Base-by-base conservation (phyloP, 2,797 vertebrate genomes). In the Esox lucius region DNA sequence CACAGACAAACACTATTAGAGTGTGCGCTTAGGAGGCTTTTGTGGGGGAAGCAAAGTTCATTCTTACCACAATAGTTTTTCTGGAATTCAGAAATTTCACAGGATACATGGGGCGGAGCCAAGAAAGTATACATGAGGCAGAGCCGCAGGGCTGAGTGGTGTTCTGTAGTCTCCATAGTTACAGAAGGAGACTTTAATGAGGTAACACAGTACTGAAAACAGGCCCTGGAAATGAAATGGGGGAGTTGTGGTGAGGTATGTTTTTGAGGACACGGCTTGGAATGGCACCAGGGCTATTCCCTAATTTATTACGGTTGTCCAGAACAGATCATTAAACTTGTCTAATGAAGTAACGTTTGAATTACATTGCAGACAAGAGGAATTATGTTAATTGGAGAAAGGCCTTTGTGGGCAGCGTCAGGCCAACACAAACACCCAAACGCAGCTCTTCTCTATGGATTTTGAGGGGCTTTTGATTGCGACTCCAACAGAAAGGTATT, bases 161-260 rank as follows among this genome's bases (percentile, higher is more conserved):
- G 33, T 70, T 77, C 67, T 28, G 74, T 75, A 75, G 51, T 53
- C 68, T 77, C 81, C 68, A 69, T 74, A 46, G 68, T 78, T 77
- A 79, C 70, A 84, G 82, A 72, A 85, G 81, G 70, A 71, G 17
- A 78, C 74, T 83, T 77, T 82, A 83, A 86, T 83, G 75, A 77
- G 74, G 66, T 74, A 70, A 72, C 72, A 75, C 67, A 19, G 65
- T 31, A 28, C 13, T 83, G 70, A 68, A 83, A 84, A 78, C 75
- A 56, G 56, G 71, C 66, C 68, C 74, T 79, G 56, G 74, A 84
- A 65, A 39, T 67, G 19, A 16, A 53, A 74, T 51, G 24, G 1
- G 68, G 71, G 73, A 73, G 59, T 13, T 79, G 80, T 24, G 75
- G 79, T 76, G 72, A 68, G 62, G 75, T 68, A 69, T 69, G 33